These are phyloP conservation scores for Plestiodon gilberti DNA, from an alignment of 2,113 vertebrate species.

Conservation along the genomic window DNA sequence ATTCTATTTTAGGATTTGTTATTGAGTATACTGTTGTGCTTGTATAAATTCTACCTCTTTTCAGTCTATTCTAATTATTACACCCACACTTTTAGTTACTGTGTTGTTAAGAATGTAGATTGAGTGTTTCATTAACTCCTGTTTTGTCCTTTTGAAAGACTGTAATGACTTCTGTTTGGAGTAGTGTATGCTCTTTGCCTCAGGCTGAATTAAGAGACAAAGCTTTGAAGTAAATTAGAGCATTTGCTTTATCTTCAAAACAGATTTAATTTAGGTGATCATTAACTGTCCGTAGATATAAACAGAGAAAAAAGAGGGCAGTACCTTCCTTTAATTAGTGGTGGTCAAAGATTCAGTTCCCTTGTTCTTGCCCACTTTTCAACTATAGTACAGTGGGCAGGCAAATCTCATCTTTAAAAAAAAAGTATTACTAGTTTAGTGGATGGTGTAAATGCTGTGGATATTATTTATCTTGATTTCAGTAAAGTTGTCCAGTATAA, in stretches of 20 bases:
- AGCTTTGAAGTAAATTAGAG: not conserved
- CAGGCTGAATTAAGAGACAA: not conserved
- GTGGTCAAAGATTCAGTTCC: not conserved
- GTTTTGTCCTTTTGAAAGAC: not conserved
- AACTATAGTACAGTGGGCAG: too few species aligned
- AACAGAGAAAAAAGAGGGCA: conserved; percentile 50
- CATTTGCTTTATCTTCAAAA: conserved; percentile 15
- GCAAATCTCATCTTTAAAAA: too few species aligned
- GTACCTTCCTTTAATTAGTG: not conserved
- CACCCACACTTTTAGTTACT: not conserved
- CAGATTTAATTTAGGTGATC: not conserved
- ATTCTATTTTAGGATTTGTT: not conserved
- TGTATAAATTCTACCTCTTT: not conserved
- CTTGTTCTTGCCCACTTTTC: not conserved
- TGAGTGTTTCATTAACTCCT: not conserved
- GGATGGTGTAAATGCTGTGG: too few species aligned
- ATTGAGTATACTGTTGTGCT: conserved; percentile 5
- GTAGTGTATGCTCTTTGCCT: conserved; percentile 1
- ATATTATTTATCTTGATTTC: too few species aligned
- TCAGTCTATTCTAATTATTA: not conserved
- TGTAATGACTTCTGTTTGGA: not conserved
- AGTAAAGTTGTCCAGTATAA: too few species aligned
- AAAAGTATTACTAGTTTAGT: not conserved
- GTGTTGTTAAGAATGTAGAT: not conserved
- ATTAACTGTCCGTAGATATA: too few species aligned